Conservation (phyloP, 1,140 invertebrate genomes). For the Cryptotermes secundus region DNA sequence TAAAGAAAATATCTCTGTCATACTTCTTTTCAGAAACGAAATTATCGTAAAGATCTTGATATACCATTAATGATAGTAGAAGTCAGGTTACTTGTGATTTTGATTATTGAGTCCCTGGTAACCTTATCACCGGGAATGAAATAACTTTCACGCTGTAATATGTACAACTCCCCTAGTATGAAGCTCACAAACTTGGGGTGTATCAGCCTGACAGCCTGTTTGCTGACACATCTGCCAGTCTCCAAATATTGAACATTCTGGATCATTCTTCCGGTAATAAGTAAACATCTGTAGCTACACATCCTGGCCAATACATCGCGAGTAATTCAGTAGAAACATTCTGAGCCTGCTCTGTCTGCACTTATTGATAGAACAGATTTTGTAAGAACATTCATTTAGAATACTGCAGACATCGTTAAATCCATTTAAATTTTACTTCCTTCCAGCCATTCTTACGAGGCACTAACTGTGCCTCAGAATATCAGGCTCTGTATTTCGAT, state of each 20-base stretch:
- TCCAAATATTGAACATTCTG: not conserved
- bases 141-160: no score
- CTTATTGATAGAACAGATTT: not conserved
- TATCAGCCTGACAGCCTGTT: not conserved
- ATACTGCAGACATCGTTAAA: not conserved
- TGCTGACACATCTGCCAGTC: slow-evolving; percentile 8
- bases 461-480: not conserved
- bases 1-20: no score
- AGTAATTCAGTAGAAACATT: not conserved
- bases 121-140: no score
- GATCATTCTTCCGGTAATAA: not conserved
- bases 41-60: no score
- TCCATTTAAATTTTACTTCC: not conserved
- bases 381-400: not conserved
- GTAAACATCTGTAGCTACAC: not conserved
- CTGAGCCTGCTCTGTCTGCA: not conserved
- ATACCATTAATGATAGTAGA: no score
- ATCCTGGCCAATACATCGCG: not conserved
- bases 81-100: no score
- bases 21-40: no score
- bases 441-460: not conserved
- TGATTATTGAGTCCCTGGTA: no score
- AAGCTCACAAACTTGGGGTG: no score
- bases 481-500: not conserved
- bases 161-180: no score